Percentiles rank a stretch among this genome's conserved stretches.
phyloP scores from a whole-genome alignment of 2,113 vertebrate genomes.

The Dipodomys spectabilis region DNA sequence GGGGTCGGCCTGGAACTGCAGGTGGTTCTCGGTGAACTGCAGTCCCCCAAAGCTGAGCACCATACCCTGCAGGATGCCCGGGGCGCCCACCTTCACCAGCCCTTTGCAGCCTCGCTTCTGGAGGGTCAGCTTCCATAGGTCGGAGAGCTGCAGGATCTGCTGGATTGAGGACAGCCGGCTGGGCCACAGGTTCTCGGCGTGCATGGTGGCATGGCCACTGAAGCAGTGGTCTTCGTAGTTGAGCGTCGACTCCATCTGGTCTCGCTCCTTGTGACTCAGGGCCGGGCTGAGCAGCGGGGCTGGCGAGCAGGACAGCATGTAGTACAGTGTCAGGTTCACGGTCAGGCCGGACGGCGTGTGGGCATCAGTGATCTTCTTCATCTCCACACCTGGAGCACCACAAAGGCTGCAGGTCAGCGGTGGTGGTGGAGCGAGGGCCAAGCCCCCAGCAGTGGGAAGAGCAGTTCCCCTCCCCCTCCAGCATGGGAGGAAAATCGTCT shows the following conservation, averaged over 20 bases:
- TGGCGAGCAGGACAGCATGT: slow-evolving; percentile 91
- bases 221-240: slow-evolving; percentile 98
- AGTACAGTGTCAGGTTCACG: slow-evolving; percentile 97
- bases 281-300: slow-evolving; percentile 91
- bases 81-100: slow-evolving; percentile 92
- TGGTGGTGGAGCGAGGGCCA: fast-evolving
- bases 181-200: slow-evolving; percentile 97
- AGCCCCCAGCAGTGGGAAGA: background rate
- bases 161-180: slow-evolving; percentile 86
- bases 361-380: slow-evolving; percentile 94
- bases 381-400: slow-evolving; percentile 91
- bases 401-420: background rate
- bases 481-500: background rate
- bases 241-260: slow-evolving; percentile 91
- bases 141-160: slow-evolving; percentile 95
- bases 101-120: slow-evolving; percentile 97
- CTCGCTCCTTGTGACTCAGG: slow-evolving; percentile 87
- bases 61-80: slow-evolving; percentile 96
- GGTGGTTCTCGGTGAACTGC: slow-evolving; percentile 98
- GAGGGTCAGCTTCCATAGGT: slow-evolving; percentile 95
- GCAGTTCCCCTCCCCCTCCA: background rate
- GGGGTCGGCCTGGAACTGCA: slow-evolving; percentile 98
- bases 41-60: slow-evolving; percentile 98
- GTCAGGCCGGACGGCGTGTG: slow-evolving; percentile 95
- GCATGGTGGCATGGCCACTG: slow-evolving; percentile 98